Conservation (phyloP, 1,140 invertebrate genomes). For the Drosophila simulans region DNA sequence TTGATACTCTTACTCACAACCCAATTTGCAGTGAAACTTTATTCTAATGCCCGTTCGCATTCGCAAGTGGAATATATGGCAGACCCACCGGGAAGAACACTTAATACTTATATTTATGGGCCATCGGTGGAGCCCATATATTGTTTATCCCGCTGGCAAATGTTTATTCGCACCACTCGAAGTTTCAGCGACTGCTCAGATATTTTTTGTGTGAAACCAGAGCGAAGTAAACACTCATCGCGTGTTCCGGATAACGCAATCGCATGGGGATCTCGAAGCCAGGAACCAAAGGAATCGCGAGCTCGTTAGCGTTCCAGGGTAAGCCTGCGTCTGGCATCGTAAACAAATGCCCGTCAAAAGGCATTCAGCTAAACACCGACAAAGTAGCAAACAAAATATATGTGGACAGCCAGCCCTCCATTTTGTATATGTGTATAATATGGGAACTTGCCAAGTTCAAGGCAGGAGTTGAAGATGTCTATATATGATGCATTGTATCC, state of each 20-base stretch:
- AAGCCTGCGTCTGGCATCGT: constrained; percentile 21
- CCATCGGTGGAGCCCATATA: constrained; percentile 19
- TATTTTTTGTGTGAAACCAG: constrained; percentile 30
- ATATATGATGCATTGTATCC: constrained; percentile 45
- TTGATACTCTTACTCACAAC: constrained; percentile 41
- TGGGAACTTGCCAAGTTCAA: constrained; percentile 73
- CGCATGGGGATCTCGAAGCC: constrained; percentile 31
- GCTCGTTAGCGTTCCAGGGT: constrained; percentile 39
- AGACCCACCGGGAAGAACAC: constrained; percentile 31
- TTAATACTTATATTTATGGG: constrained; percentile 45
- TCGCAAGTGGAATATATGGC: constrained; percentile 32
- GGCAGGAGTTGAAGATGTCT: constrained; percentile 62
- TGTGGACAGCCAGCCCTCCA: constrained; percentile 15
- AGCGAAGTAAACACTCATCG: constrained; percentile 60
- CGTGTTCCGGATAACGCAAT: constrained; percentile 67
- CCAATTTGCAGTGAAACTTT: constrained; percentile 24
- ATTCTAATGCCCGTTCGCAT: constrained; percentile 25
- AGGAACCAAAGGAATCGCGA: constrained; percentile 23
- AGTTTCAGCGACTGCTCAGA: constrained; percentile 32
- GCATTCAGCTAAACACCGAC: constrained; percentile 31
- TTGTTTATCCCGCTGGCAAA: constrained; percentile 49
- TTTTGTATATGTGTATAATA: constrained; percentile 8
- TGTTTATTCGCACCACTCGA: constrained; percentile 53
- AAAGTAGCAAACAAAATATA: constrained; percentile 44
- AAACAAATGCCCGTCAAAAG: constrained; percentile 69